Base-by-base conservation (phyloP, 2,113 vertebrate species). In the Orycteropus afer region DNA sequence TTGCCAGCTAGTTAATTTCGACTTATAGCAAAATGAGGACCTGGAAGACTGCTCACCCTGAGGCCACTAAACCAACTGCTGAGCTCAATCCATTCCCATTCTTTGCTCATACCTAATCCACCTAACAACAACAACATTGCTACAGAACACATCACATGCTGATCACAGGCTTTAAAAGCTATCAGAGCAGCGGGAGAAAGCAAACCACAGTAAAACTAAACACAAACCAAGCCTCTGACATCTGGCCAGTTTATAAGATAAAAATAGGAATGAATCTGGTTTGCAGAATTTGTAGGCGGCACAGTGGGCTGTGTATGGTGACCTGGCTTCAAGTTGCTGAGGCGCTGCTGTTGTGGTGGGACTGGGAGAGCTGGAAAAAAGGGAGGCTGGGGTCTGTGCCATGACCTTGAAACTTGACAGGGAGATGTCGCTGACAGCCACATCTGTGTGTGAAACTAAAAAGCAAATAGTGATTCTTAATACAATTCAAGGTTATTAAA, bases 261-360 rank as follows among this genome's bases (percentile, higher is more conserved):
- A 34, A 45, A 55, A 5, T 4, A 2, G 71, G 69, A n/a, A 13
- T 6, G 40, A 49, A 7, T 3, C 8, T 2, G 23, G 3, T 18
- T 34, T 53, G 5, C 3, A 49, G 23, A 7, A 1, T 3, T 27
- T 17, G 23, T 2, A n/a, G 51, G 13, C 3, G 3, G 25, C 2
- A 9, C 23, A 0, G 1, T 17, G 57, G 47, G 49, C 42, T 17
- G n/a, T 2, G 0, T 3, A 2, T 9, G 4, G 8, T n/a, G 34
- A 17, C 9, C 8, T 34, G 51, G n/a, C 40, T 76, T n/a, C 42
- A 5, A 0, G 7, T 23, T 10, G 2, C 74, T 27, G 29, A 78
- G 7, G 18, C 7, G 20, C 37, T 23, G 13, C 67, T 51, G 10
- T 4, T n/a, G 42, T 32, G 61, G 17, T 15, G 34, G 15, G 34